These are phyloP conservation scores for Zhengitettix transpicula DNA, from an alignment of 2,888 invertebrate genomes.

Conservation along the genomic window DNA sequence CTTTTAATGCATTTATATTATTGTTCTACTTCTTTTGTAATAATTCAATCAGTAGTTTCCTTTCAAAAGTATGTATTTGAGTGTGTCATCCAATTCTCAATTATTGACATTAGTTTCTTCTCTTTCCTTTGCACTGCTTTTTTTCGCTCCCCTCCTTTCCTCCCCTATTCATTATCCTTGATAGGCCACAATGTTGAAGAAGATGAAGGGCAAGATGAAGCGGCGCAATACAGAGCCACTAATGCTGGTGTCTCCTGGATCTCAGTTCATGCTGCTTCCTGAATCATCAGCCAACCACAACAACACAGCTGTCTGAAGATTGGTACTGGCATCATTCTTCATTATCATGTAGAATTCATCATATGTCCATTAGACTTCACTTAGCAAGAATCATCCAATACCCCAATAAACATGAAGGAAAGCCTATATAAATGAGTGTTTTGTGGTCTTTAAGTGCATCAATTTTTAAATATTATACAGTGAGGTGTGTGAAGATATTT, in stretches of 20 bases:
- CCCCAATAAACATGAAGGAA: too few relatives aligned
- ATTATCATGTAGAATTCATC: too few relatives aligned
- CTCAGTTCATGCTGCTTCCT: slow-evolving; percentile 20
- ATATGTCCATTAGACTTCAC: too few relatives aligned
- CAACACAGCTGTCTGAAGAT: slow-evolving; percentile 12
- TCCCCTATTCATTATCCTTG: slow-evolving; percentile 26
- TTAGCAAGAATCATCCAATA: too few relatives aligned
- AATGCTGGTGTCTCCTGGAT: slow-evolving; percentile 39
- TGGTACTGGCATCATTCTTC: neutral
- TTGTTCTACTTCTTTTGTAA: slow-evolving; percentile 3
- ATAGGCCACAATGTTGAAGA: slow-evolving; percentile 99
- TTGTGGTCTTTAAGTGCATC: neutral
- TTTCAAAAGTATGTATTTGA: slow-evolving; percentile 8
- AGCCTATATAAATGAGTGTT: neutral
- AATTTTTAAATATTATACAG: neutral
- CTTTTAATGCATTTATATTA: neutral
- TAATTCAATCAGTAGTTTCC: slow-evolving; percentile 6
- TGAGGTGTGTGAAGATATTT: neutral
- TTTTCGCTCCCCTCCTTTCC: slow-evolving; percentile 20
- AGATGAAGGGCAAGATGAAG: slow-evolving; percentile 92
- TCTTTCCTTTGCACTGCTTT: slow-evolving; percentile 18
- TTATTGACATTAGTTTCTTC: slow-evolving; percentile 12
- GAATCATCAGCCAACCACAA: slow-evolving; percentile 12
- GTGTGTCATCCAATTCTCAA: slow-evolving; percentile 9
- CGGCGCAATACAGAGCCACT: slow-evolving; percentile 83